Conservation (phyloP, 2,888 invertebrate species). For the Lasioglossum leucozonium region DNA sequence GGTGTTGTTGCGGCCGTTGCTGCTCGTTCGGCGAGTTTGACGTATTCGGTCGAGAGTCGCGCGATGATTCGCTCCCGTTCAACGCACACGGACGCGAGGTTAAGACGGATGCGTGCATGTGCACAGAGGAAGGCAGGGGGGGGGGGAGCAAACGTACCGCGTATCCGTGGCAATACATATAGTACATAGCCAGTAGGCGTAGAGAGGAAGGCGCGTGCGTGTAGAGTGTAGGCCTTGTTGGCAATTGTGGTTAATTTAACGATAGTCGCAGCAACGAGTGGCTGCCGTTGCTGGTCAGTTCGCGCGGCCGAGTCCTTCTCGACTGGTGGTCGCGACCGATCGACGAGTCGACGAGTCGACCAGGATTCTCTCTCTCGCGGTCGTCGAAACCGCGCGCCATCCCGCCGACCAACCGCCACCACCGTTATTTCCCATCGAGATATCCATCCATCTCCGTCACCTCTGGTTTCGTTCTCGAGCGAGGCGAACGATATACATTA, state of each 20-base stretch:
- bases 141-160: neutral
- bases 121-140: neutral
- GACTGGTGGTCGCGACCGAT: slow-evolving; percentile 34
- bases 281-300: slow-evolving; percentile 69
- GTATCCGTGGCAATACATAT: slow-evolving; percentile 11
- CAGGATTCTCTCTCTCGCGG: slow-evolving; percentile 22
- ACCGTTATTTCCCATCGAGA: slow-evolving; percentile 12
- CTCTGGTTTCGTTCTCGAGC: neutral
- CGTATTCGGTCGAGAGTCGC: slow-evolving; percentile 4
- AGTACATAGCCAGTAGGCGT: slow-evolving; percentile 23
- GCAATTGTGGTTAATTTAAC: slow-evolving; percentile 83
- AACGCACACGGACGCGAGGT: slow-evolving; percentile 32
- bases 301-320: slow-evolving; percentile 55
- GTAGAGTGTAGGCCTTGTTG: slow-evolving; percentile 60
- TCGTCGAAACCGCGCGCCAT: slow-evolving; percentile 26
- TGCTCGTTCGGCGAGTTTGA: neutral
- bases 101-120: slow-evolving; percentile 49
- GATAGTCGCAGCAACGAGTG: slow-evolving; percentile 70
- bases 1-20: neutral
- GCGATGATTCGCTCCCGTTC: slow-evolving; percentile 32
- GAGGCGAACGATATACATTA: neutral
- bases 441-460: neutral
- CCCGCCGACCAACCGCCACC: neutral
- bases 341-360: neutral
- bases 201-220: slow-evolving; percentile 54